Evolutionary conservation across 1,140 invertebrate genomes (phyloP).

Genomic region (Akabosia matsudoensis): DNA sequence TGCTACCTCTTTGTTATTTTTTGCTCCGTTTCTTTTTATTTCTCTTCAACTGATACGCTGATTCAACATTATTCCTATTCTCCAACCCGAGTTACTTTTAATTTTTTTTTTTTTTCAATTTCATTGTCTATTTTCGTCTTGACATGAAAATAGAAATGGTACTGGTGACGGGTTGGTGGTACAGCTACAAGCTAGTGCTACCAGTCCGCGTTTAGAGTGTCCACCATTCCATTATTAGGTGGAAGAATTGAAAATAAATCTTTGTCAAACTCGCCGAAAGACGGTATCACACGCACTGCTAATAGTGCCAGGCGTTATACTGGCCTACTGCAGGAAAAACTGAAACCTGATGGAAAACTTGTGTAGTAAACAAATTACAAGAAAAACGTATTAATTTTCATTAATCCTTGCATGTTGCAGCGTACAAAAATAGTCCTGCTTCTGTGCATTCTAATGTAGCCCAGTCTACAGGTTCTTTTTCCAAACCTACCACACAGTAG

Average conservation of each 20-base stretch:
- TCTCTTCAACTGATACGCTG: too few relatives aligned
- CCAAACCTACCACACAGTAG: too few relatives aligned
- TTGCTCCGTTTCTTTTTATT: conserved; percentile 9
- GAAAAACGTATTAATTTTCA: conserved; percentile 23
- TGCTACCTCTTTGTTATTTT: conserved; percentile 1
- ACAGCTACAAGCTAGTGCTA: background rate
- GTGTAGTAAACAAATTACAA: conserved; percentile 14
- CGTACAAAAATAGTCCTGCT: background rate
- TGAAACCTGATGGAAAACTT: background rate
- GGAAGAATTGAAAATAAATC: conserved; percentile 13
- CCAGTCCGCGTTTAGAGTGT: background rate
- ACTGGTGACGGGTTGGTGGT: background rate
- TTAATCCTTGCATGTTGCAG: background rate
- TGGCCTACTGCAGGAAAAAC: background rate
- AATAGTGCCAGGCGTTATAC: background rate
- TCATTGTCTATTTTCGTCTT: background rate
- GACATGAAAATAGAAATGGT: background rate
- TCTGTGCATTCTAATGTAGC: background rate
- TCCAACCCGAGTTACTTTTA: too few relatives aligned
- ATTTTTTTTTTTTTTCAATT: background rate
- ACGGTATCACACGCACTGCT: background rate
- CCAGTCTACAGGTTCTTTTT: too few relatives aligned
- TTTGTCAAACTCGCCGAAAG: background rate
- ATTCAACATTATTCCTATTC: too few relatives aligned
- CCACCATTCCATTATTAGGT: background rate